These are phyloP conservation scores for Pedicia rivosa DNA, from an alignment of 2,888 invertebrate species.

Conservation along the genomic window DNA sequence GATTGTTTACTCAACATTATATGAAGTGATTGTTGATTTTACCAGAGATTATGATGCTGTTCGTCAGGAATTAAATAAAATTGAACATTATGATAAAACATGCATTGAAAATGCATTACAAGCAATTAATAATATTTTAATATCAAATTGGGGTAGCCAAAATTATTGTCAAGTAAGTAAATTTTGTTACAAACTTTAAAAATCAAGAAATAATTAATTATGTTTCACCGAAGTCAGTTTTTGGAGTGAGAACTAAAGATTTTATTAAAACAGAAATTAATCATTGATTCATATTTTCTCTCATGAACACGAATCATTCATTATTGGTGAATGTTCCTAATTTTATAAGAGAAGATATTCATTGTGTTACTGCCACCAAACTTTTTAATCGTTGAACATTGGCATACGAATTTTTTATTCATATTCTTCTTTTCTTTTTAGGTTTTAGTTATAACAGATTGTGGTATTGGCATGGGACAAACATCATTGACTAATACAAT, in stretches of 20 bases:
- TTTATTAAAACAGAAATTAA: too few relatives aligned
- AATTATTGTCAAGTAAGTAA: constrained; percentile 54
- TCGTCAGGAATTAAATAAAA: constrained; percentile 51
- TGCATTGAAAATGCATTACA: constrained; percentile 64
- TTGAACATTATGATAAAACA: constrained; percentile 78
- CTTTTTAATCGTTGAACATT: too few relatives aligned
- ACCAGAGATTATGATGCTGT: constrained; percentile 77
- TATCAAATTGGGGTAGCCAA: constrained; percentile 80
- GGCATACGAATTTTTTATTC: constrained; percentile 2
- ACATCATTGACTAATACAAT: constrained; percentile 45
- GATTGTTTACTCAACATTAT: constrained; percentile 22
- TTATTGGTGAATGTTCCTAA: too few relatives aligned
- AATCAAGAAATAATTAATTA: not conserved
- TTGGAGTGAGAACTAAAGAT: too few relatives aligned
- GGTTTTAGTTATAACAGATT: constrained; percentile 61
- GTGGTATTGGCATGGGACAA: constrained; percentile 48
- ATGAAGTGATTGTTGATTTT: constrained; percentile 59
- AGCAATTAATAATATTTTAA: constrained; percentile 61
- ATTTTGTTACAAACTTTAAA: constrained; percentile 21
- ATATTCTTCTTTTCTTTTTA: constrained; percentile 21
- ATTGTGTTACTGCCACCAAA: too few relatives aligned
- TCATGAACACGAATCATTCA: too few relatives aligned
- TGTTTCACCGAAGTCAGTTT: too few relatives aligned
- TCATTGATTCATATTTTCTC: too few relatives aligned
- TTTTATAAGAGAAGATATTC: too few relatives aligned